A percentile compares a stretch with the other conserved stretches of the same genome.
Conservation (phyloP, 2,888 invertebrate genomes). For the Automeris io region DNA sequence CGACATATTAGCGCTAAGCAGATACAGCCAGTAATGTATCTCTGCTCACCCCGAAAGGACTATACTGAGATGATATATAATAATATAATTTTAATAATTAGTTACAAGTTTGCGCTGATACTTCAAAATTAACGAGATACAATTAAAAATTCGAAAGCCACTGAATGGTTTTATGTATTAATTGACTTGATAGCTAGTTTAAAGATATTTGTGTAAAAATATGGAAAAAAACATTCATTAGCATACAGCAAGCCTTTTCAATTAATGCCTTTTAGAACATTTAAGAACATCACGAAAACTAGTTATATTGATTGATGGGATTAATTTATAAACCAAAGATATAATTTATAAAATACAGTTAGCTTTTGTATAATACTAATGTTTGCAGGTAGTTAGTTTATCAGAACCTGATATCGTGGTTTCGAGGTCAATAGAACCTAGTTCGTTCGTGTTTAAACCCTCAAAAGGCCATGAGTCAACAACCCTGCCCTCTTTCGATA, state of each 20-base stretch:
- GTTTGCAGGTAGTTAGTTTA: constrained; percentile 2
- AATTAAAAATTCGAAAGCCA: neutral
- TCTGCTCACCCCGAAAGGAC: no score
- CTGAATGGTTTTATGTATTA: no score
- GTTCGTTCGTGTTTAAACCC: constrained; percentile 1
- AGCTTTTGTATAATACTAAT: neutral
- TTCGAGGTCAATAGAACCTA: constrained; percentile 4
- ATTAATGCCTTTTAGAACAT: no score
- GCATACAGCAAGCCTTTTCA: no score
- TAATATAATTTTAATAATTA: no score
- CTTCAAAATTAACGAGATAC: neutral
- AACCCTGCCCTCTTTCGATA: constrained; percentile 6
- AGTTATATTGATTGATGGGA: neutral
- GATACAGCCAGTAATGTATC: no score
- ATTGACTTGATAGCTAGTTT: no score
- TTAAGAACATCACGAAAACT: neutral
- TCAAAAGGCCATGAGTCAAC: constrained; percentile 2
- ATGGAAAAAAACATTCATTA: no score
- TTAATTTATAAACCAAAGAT: neutral
- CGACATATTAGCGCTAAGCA: no score
- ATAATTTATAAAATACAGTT: neutral
- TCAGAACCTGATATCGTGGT: constrained; percentile 5
- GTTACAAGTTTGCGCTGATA: no score
- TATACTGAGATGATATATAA: no score
- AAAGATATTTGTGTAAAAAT: no score